These are phyloP conservation scores for Mythimna lalbum DNA, from an alignment of 2,888 invertebrate genomes.

Conservation along the genomic window DNA sequence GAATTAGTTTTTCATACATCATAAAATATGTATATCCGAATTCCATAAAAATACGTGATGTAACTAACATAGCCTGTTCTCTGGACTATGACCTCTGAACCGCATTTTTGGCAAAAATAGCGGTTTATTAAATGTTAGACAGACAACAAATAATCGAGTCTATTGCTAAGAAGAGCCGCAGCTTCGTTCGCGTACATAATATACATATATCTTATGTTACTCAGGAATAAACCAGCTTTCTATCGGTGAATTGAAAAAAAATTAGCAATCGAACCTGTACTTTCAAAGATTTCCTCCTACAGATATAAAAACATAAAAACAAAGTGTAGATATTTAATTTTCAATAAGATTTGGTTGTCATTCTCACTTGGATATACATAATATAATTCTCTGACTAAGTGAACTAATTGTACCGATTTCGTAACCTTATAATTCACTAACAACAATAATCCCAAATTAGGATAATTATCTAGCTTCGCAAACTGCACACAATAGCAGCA, in stretches of 20 bases:
- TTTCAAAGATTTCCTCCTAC: no score
- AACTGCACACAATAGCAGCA: conserved; percentile 2
- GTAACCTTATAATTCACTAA: neutral
- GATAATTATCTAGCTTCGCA: neutral
- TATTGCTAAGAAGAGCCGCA: neutral
- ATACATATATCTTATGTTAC: no score
- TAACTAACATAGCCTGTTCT: conserved; percentile 7
- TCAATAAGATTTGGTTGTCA: neutral
- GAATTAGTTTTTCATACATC: neutral
- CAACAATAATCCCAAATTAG: neutral
- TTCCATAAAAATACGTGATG: neutral
- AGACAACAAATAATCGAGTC: neutral
- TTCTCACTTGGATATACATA: neutral
- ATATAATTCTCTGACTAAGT: neutral
- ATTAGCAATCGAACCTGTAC: no score
- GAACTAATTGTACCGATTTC: neutral
- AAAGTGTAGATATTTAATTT: no score
- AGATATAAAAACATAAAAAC: no score
- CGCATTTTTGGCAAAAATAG: neutral
- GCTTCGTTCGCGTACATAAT: no score
- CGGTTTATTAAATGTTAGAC: neutral
- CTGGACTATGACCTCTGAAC: conserved; percentile 1
- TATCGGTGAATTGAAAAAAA: no score
- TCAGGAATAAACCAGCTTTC: no score
- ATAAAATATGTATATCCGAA: neutral